Evolutionary conservation across 2,113 vertebrate species (phyloP).

Genomic region (Camelus dromedarius): DNA sequence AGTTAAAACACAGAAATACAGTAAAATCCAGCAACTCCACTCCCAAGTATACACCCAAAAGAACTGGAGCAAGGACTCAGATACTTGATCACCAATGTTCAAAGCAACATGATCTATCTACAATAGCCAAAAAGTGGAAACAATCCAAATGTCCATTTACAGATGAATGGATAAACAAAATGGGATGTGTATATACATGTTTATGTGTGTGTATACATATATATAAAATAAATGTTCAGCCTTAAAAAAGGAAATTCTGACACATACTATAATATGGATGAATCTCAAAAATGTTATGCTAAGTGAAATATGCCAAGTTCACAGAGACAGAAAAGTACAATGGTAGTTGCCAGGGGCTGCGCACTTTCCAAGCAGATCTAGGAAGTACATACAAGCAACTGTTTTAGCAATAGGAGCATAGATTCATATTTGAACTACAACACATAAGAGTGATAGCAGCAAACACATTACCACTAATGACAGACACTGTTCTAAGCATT

Average conservation of each 20-base stretch:
- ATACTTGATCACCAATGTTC: background rate
- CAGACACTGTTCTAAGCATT: background rate
- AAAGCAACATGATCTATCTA: background rate
- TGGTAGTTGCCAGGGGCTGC: no score
- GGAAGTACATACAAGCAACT: background rate
- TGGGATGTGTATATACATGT: no score
- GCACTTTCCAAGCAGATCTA: background rate
- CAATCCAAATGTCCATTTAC: background rate
- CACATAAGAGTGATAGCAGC: background rate
- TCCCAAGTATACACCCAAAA: background rate
- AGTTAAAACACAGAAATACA: background rate
- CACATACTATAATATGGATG: no score
- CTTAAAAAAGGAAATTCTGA: no score
- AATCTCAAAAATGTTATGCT: no score
- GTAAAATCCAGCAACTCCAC: background rate
- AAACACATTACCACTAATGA: background rate
- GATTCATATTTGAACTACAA: background rate
- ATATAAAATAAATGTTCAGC: no score
- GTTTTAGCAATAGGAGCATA: background rate
- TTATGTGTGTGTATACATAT: no score
- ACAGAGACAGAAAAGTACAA: background rate
- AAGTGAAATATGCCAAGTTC: no score
- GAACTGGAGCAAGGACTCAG: background rate
- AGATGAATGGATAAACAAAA: no score
- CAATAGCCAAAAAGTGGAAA: background rate